phyloP scores from a whole-genome alignment of 2,797 vertebrate genomes.

The Taenioides sp. region DNA sequence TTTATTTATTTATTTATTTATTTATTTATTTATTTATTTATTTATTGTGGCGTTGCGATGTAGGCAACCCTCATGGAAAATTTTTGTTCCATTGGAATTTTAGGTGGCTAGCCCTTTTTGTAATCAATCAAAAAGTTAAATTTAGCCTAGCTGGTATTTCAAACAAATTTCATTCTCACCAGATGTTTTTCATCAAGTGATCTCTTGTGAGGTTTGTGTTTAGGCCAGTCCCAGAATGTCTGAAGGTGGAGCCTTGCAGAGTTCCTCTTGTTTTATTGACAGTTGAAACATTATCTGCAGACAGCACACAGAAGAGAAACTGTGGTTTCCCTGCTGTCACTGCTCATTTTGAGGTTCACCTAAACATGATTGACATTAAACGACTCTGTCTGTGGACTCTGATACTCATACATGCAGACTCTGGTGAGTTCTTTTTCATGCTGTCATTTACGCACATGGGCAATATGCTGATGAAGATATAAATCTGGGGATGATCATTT shows the following conservation, averaged over 20 bases:
- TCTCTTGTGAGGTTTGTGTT: too few relatives aligned
- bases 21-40: too few relatives aligned
- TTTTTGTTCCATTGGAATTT: too few relatives aligned
- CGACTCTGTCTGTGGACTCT: conserved; percentile 44
- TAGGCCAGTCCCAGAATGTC: conserved; percentile 5
- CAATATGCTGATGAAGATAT: not conserved
- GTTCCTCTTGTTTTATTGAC: conserved; percentile 62
- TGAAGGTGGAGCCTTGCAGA: conserved; percentile 61
- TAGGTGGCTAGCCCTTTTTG: too few relatives aligned
- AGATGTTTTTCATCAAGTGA: too few relatives aligned
- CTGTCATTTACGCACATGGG: not conserved
- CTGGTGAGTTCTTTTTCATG: not conserved
- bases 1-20: too few relatives aligned
- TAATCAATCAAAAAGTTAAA: too few relatives aligned
- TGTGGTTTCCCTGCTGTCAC: conserved; percentile 25
- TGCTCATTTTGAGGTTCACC: conserved; percentile 2
- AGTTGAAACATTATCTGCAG: conserved; percentile 13
- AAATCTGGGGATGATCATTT: not conserved
- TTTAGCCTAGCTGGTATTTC: too few relatives aligned
- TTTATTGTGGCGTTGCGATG: too few relatives aligned
- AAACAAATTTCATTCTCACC: too few relatives aligned
- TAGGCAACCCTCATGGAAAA: too few relatives aligned
- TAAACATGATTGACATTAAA: conserved; percentile 31
- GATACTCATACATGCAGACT: conserved; percentile 33
- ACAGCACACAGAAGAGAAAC: conserved; percentile 9